phyloP scores from a whole-genome alignment of 2,113 vertebrate genomes.

The Rhea americana region DNA sequence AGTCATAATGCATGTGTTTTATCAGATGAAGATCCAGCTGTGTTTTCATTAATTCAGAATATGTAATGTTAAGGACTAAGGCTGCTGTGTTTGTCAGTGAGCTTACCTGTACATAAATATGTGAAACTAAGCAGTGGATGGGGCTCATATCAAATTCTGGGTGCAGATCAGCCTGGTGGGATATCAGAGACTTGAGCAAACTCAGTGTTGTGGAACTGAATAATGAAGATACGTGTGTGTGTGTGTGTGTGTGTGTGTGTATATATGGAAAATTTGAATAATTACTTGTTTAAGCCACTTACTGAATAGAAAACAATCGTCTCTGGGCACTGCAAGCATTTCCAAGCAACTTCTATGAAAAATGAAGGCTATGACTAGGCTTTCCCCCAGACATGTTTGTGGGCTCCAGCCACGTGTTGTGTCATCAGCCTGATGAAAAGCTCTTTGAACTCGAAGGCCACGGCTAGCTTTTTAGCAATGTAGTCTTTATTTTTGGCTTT shows the following conservation, averaged over 20 bases:
- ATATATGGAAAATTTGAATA: not conserved
- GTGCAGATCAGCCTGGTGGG: not conserved
- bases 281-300: not conserved
- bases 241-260: no score
- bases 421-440: constrained; percentile 14
- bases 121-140: not conserved
- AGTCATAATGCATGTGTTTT: not conserved
- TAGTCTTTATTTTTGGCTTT: constrained; percentile 30
- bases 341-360: not conserved
- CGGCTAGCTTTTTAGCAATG: not conserved
- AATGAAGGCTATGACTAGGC: not conserved
- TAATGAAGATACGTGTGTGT: not conserved
- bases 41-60: not conserved
- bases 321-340: not conserved
- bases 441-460: constrained; percentile 21
- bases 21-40: not conserved
- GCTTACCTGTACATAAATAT: not conserved
- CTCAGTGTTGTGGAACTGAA: not conserved
- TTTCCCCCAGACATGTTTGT: not conserved
- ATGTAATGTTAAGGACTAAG: not conserved
- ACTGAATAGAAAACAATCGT: not conserved
- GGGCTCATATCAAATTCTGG: not conserved
- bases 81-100: not conserved
- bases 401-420: not conserved
- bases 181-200: not conserved